These are phyloP conservation scores for Monopterus albus DNA, from an alignment of 2,113 vertebrate genomes.

Conservation along the genomic window DNA sequence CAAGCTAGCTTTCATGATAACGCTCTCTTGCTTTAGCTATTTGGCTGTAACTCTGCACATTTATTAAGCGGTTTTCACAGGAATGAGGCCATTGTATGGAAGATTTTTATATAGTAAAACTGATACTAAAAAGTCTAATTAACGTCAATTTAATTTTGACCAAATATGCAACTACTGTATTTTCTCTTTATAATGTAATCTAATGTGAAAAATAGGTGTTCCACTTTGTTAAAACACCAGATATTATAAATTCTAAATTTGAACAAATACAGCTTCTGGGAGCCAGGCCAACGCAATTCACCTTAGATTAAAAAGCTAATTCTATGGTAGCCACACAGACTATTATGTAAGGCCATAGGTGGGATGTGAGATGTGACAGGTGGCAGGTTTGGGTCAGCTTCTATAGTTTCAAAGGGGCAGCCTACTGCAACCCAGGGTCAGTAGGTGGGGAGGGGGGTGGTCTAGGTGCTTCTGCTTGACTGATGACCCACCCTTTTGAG, in stretches of 20 bases:
- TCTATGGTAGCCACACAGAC: too few relatives aligned
- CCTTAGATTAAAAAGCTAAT: too few relatives aligned
- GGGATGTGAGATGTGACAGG: not conserved
- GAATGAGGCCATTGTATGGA: too few relatives aligned
- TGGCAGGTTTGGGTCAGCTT: not conserved
- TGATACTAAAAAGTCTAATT: not conserved
- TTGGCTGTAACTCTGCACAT: too few relatives aligned
- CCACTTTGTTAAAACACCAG: not conserved
- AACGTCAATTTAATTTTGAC: too few relatives aligned
- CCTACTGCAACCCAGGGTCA: not conserved
- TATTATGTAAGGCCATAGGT: not conserved
- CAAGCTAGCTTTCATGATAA: too few relatives aligned
- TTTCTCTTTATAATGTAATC: too few relatives aligned
- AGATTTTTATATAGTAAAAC: not conserved
- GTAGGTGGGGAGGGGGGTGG: not conserved
- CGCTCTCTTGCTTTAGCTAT: not conserved
- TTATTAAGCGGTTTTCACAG: too few relatives aligned
- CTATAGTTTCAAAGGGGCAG: not conserved
- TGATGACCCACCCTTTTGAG: conserved; percentile 93
- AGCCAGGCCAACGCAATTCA: not conserved
- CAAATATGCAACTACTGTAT: too few relatives aligned
- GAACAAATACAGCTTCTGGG: not conserved
- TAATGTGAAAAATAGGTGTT: not conserved
- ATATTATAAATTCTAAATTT: not conserved
- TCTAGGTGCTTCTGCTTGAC: conserved; percentile 27